A percentile compares a stretch with the other conserved stretches of the same genome.
Conservation (phyloP, 2,113 vertebrate species). For the Pseudorectes ferrugineus region DNA sequence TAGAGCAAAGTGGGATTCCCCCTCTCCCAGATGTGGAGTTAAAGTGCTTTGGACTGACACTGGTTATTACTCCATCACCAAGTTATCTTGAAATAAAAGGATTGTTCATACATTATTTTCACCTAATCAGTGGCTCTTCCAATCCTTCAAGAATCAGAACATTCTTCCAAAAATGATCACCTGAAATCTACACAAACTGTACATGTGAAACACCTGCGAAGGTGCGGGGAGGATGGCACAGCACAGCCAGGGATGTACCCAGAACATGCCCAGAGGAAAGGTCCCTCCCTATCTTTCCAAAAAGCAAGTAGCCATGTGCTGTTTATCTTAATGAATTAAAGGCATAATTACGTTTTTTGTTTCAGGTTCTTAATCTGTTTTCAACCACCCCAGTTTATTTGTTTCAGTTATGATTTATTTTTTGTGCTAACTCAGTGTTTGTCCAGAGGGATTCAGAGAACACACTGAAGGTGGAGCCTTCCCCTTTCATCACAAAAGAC, state of each 20-base stretch:
- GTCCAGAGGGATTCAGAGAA: neutral
- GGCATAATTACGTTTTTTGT: neutral
- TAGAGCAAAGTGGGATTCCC: neutral
- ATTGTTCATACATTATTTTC: neutral
- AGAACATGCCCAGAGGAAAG: neutral
- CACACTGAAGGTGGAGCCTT: neutral
- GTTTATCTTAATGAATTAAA: neutral
- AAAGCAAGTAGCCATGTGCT: fast-evolving
- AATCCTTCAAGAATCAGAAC: neutral
- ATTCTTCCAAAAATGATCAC: neutral
- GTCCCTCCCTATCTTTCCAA: neutral
- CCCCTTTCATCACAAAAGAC: neutral
- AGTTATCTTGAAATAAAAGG: neutral
- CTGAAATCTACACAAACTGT: too few relatives aligned
- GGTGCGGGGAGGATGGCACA: fast-evolving
- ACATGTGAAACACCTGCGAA: fast-evolving
- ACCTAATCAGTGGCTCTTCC: neutral
- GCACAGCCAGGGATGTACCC: neutral
- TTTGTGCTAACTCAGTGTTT: neutral
- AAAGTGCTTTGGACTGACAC: neutral
- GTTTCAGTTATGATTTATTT: neutral
- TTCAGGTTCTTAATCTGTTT: neutral
- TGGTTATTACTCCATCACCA: neutral
- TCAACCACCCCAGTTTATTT: neutral
- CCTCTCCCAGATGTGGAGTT: neutral